These are phyloP conservation scores for Tyto alba DNA, from an alignment of 2,113 vertebrate species.

Conservation along the genomic window DNA sequence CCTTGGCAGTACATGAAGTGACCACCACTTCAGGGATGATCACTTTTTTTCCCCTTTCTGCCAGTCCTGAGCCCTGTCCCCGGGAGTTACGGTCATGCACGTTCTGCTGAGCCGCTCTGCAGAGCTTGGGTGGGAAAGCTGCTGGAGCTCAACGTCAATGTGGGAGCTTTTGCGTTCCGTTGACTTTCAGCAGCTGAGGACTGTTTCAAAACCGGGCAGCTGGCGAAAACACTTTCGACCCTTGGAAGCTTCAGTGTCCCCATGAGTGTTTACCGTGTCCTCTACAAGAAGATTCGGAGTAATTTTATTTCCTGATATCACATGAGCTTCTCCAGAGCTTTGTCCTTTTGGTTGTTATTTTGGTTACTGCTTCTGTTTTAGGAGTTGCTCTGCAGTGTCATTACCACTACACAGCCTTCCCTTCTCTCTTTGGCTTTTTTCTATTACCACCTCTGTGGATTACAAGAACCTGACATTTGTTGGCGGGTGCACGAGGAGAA, in stretches of 20 bases:
- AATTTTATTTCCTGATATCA: not conserved
- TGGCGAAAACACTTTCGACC: not conserved
- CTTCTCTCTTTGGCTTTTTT: not conserved
- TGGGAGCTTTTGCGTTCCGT: not conserved
- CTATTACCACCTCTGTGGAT: not conserved
- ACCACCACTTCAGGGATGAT: not conserved
- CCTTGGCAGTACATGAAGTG: not conserved
- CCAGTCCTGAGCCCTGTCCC: not conserved
- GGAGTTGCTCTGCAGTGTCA: not conserved
- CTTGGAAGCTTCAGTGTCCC: not conserved
- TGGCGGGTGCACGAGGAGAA: not conserved
- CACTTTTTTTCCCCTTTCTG: not conserved
- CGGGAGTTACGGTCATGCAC: not conserved
- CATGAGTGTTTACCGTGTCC: accelerated
- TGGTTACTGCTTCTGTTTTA: not conserved
- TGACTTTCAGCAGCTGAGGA: not conserved
- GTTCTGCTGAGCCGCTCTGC: not conserved
- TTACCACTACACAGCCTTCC: not conserved
- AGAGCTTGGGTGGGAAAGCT: not conserved
- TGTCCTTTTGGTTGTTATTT: not conserved
- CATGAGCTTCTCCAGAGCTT: not conserved
- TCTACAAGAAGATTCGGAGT: not conserved
- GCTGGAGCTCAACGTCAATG: not conserved
- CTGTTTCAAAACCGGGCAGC: not conserved
- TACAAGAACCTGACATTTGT: not conserved